Percentiles rank a stretch among this genome's conserved stretches.
phyloP scores from a whole-genome alignment of 2,113 vertebrate species.

The Aegithalos caudatus region DNA sequence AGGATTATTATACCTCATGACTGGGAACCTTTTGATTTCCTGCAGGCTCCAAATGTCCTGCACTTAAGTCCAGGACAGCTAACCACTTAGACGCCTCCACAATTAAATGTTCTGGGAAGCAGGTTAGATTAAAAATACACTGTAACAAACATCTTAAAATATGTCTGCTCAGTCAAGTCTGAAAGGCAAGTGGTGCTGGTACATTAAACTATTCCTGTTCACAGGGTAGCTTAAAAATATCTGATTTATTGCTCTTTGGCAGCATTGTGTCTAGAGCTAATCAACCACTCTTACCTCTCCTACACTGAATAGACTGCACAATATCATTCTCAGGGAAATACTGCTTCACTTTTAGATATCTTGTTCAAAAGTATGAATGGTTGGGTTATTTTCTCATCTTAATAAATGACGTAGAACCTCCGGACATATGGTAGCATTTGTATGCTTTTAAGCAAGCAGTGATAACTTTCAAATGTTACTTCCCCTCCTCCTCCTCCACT shows the following conservation, averaged over 20 bases:
- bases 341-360: neutral
- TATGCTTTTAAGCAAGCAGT: conserved; percentile 14
- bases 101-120: neutral
- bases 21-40: neutral
- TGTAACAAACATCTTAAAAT: neutral
- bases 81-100: neutral
- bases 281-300: neutral
- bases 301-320: neutral
- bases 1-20: neutral
- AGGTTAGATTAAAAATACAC: conserved; percentile 3
- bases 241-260: neutral
- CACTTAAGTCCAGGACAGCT: neutral
- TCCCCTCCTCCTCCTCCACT: conserved; percentile 49
- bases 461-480: conserved; percentile 63
- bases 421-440: conserved; percentile 45
- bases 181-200: neutral
- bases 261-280: neutral
- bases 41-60: neutral
- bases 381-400: conserved; percentile 32
- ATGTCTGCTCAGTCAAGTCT: neutral
- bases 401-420: conserved; percentile 22
- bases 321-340: neutral
- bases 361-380: neutral
- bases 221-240: neutral
- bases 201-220: neutral